A percentile compares a stretch with the other conserved stretches of the same genome.
phyloP scores from a whole-genome alignment of 2,797 vertebrate genomes.

The Lepidocolaptes lacrymiger region DNA sequence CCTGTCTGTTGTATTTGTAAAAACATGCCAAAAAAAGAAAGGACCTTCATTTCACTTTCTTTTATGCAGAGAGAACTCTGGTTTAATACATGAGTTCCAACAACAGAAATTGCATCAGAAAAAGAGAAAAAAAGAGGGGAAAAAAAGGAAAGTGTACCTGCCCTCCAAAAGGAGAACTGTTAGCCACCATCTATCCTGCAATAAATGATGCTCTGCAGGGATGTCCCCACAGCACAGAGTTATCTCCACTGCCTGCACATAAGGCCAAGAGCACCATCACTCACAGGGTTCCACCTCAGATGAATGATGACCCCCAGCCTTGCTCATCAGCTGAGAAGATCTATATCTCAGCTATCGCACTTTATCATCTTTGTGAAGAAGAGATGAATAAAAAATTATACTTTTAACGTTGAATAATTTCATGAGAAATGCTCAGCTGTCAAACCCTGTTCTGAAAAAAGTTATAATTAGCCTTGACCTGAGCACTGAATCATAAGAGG shows the following conservation, averaged over 20 bases:
- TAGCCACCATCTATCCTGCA: background rate
- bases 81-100: background rate
- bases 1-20: background rate
- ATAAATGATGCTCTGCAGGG: background rate
- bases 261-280: background rate
- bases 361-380: background rate
- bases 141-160: background rate
- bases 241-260: background rate
- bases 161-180: background rate
- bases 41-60: background rate
- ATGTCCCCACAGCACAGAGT: background rate
- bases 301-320: background rate
- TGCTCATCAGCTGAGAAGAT: background rate
- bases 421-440: background rate
- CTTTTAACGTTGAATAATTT: slow-evolving; percentile 19
- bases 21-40: background rate
- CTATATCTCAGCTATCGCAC: background rate
- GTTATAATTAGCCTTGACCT: slow-evolving; percentile 6
- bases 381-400: slow-evolving; percentile 29
- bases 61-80: background rate
- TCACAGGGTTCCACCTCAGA: background rate
- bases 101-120: background rate
- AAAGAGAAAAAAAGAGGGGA: background rate
- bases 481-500: background rate
- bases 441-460: background rate